A percentile compares a stretch with the other conserved stretches of the same genome.
Evolutionary conservation across 2,888 invertebrate species (phyloP).

Genomic region (Pristionchus maxplancki): DNA sequence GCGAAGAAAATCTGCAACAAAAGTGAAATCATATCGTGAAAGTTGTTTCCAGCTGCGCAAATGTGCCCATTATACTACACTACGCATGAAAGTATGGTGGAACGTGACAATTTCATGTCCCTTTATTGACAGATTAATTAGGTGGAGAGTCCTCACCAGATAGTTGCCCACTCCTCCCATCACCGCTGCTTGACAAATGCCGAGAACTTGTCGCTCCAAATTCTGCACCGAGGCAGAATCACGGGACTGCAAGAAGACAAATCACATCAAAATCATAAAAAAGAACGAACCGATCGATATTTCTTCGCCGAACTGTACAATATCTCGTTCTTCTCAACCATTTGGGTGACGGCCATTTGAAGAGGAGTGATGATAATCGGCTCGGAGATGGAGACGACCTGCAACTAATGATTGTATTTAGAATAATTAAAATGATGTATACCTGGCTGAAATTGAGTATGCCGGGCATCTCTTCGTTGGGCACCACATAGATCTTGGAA

Average conservation of each 20-base stretch:
- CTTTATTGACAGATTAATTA: too few species aligned
- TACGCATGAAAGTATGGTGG: too few species aligned
- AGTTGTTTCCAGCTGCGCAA: background rate
- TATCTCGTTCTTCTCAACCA: conserved; percentile 32
- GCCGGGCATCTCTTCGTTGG: conserved; percentile 39
- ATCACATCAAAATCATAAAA: background rate
- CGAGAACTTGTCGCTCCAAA: conserved; percentile 40
- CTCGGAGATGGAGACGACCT: conserved; percentile 40
- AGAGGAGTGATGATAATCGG: conserved; percentile 12
- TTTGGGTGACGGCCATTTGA: conserved; percentile 15
- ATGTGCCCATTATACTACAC: background rate
- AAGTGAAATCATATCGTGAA: background rate
- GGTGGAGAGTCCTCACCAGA: conserved; percentile 30
- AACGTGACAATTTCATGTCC: too few species aligned
- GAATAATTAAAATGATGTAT: background rate
- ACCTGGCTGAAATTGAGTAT: conserved; percentile 48
- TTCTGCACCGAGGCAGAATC: background rate
- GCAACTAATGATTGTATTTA: background rate
- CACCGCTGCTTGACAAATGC: conserved; percentile 43
- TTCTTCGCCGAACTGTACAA: background rate
- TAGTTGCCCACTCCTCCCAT: conserved; percentile 50
- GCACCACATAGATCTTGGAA: background rate
- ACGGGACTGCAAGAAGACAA: background rate
- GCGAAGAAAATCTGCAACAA: conserved; percentile 43
- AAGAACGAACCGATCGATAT: background rate